Evolutionary conservation across 1,140 invertebrate species (phyloP), one percentile per base, ranked within the genome.

Genomic region (Muscidifurax raptorellus): DNA sequence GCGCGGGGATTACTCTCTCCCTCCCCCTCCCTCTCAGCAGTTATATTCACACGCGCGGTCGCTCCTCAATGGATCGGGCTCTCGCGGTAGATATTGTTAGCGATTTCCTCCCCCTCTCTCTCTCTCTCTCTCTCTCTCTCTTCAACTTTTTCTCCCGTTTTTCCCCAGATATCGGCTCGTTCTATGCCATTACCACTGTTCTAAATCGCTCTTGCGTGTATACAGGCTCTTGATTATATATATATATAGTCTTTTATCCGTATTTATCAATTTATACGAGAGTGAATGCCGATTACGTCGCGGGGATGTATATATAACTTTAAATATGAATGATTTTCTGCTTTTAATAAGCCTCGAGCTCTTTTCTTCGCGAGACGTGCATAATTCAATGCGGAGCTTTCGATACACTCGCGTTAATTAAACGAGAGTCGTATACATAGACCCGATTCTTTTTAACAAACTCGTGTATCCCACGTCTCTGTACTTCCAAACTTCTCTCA

Each of bases 31-130:
- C 82, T 83, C 87, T 86, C 15, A 71, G 87, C 90, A 90, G 90
- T 91, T 91, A 91, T 90, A 91, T 91, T 91, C 90, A 90, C 87
- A 90, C 87, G 89, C 90, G 67, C 86, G 90, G 86, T 87, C 87
- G 90, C 86, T 88, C 86, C 76, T 88, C 87, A 91, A 90, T 91
- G 85, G 87, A 88, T 86, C 52, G 22, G 6, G 52, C 83, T 86
- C 88, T 82, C 87, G 32, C 81, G 80, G 87, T 86, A 90, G 52
- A n/a, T 59, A 59, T 90, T 90, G 89, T 90, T 90, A 90, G 88
- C 87, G 89, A 87, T 52, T 71, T n/a, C 67, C 44, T 64, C 66
- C 77, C 66, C 82, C 67, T 44, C 7, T 32, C n/a, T n/a, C n/a
- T n/a, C n/a, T n/a, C n/a, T n/a, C n/a, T n/a, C n/a, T n/a, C n/a